These are phyloP conservation scores for Epinotia demarniana DNA, from an alignment of 2,888 invertebrate species.

Conservation along the genomic window DNA sequence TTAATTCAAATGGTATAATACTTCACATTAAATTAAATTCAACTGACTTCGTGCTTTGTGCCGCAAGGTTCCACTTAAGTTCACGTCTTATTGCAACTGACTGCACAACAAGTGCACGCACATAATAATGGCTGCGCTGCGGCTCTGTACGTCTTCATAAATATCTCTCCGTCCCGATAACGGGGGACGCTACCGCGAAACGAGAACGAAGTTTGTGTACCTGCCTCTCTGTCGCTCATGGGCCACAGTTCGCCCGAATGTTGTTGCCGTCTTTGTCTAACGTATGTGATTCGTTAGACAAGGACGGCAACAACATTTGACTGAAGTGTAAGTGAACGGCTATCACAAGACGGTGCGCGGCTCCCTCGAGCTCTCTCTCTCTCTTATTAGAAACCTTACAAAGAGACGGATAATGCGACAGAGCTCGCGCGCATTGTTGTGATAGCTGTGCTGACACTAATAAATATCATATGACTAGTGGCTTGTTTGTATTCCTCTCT, in stretches of 20 bases:
- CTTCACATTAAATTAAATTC: not conserved
- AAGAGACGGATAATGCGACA: too few relatives aligned
- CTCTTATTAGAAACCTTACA: too few relatives aligned
- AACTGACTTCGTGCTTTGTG: not conserved
- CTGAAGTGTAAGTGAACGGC: too few relatives aligned
- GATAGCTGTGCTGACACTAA: not conserved
- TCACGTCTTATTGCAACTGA: not conserved
- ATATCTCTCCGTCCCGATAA: not conserved
- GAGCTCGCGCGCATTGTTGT: too few relatives aligned
- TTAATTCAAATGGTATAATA: not conserved
- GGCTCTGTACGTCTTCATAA: not conserved
- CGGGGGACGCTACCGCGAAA: not conserved
- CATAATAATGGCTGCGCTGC: not conserved
- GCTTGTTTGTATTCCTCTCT: constrained; percentile 2
- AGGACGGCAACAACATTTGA: too few relatives aligned
- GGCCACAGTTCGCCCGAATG: too few relatives aligned
- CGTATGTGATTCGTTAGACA: too few relatives aligned
- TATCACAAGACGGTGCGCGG: too few relatives aligned
- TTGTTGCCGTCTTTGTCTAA: too few relatives aligned
- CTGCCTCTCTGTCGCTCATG: too few relatives aligned
- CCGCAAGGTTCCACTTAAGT: not conserved
- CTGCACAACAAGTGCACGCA: not conserved
- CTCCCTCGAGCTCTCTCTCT: too few relatives aligned
- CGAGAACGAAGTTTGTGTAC: too few relatives aligned
- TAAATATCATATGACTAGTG: not conserved